Evolutionary conservation across 2,113 vertebrate species (phyloP).

Genomic region (Hiodon tergisus): DNA sequence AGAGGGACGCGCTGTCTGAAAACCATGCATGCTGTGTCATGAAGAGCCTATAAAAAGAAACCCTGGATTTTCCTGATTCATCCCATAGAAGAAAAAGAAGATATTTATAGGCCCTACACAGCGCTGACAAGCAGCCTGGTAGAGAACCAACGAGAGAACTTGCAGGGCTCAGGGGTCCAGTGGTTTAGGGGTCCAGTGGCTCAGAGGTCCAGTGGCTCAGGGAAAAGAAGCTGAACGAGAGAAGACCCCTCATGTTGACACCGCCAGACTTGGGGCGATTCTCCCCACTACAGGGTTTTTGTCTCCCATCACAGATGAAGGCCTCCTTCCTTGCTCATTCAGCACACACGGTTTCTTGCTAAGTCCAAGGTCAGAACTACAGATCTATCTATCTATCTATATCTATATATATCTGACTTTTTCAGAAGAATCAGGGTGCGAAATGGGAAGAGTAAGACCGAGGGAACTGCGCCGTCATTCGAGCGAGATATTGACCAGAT

Average conservation of each 20-base stretch:
- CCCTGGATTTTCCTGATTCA: slow-evolving; percentile 46
- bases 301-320: slow-evolving; percentile 11
- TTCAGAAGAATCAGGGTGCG: background rate
- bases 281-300: background rate
- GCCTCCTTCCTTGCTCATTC: slow-evolving; percentile 59
- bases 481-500: too few species aligned
- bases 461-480: too few species aligned
- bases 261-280: too few species aligned
- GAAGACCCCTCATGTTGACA: background rate
- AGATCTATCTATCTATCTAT: slow-evolving; percentile 47
- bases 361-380: slow-evolving; percentile 65
- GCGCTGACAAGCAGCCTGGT: slow-evolving; percentile 46
- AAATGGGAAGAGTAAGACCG: background rate
- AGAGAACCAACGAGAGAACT: slow-evolving; percentile 27
- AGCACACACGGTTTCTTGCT: slow-evolving; percentile 49
- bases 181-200: too few species aligned
- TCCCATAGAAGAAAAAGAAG: slow-evolving; percentile 37
- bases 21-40: slow-evolving; percentile 54
- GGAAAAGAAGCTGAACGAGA: background rate
- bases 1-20: slow-evolving; percentile 55
- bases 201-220: slow-evolving; percentile 23
- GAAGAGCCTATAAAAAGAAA: slow-evolving; percentile 52
- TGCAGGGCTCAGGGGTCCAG: too few species aligned
- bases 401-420: slow-evolving; percentile 4
- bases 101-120: slow-evolving; percentile 61